Evolutionary conservation across 2,797 vertebrate genomes (phyloP).

Genomic region (Semaprochilodus insignis): DNA sequence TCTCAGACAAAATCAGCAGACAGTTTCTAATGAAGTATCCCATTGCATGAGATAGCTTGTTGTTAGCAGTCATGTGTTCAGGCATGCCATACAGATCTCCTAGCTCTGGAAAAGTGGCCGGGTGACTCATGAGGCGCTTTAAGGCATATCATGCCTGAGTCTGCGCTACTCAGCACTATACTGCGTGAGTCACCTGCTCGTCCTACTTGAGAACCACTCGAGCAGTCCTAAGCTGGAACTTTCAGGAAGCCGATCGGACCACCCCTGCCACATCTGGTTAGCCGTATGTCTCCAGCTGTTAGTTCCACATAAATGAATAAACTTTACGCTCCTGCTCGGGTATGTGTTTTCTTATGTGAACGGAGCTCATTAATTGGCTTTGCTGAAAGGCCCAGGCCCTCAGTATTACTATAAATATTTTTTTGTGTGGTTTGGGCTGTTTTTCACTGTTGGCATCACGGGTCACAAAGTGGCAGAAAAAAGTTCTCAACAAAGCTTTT

Average conservation of each 20-base stretch:
- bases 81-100: conserved; percentile 49
- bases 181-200: conserved; percentile 50
- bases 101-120: conserved; percentile 31
- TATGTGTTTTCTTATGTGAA: conserved; percentile 14
- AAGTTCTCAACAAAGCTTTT: background rate
- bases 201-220: conserved; percentile 43
- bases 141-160: conserved; percentile 45
- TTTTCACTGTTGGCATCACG: background rate
- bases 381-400: background rate
- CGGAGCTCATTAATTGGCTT: background rate
- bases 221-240: conserved; percentile 33
- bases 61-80: conserved; percentile 55
- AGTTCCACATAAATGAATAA: background rate
- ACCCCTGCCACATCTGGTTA: conserved; percentile 50
- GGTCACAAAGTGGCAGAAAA: background rate
- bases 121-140: conserved; percentile 54
- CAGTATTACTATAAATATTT: background rate
- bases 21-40: conserved; percentile 21
- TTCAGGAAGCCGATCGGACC: conserved; percentile 42
- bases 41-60: conserved; percentile 40
- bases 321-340: background rate
- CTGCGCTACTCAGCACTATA: conserved; percentile 32
- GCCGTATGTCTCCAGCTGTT: conserved; percentile 5
- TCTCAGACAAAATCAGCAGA: conserved; percentile 26
- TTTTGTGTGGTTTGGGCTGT: background rate